Conservation (phyloP, 2,888 invertebrate genomes). For the Sceliomorpha sp. region DNA sequence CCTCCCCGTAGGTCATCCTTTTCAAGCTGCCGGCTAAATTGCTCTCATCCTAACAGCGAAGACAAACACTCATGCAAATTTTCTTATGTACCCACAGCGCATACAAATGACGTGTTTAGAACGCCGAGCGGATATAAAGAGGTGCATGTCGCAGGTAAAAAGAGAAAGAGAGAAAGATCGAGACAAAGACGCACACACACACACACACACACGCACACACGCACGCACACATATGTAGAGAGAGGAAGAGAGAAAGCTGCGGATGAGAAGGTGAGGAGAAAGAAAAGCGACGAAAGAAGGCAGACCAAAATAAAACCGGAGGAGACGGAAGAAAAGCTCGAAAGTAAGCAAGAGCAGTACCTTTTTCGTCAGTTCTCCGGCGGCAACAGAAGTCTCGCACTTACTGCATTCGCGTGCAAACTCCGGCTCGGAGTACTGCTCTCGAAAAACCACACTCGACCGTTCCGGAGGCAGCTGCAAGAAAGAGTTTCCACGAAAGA, state of each 20-base stretch:
- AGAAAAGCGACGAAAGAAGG: conserved; percentile 42
- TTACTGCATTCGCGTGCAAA: conserved; percentile 51
- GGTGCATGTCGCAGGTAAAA: conserved; percentile 27
- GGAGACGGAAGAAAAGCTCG: conserved; percentile 25
- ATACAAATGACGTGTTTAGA: conserved; percentile 72
- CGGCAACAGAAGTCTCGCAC: conserved; percentile 50
- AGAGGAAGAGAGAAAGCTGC: too few relatives aligned
- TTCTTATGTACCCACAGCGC: conserved; percentile 68
- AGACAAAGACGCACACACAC: conserved; percentile 9
- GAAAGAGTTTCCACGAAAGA: conserved; percentile 51
- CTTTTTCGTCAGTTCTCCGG: conserved; percentile 45
- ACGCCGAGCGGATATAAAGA: conserved; percentile 43
- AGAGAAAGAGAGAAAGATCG: conserved; percentile 18
- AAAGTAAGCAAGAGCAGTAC: conserved; percentile 44
- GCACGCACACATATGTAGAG: too few relatives aligned
- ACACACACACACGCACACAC: too few relatives aligned
- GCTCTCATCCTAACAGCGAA: conserved; percentile 59
- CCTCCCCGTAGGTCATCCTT: conserved; percentile 40
- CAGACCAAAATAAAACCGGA: conserved; percentile 34
- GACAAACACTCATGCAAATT: conserved; percentile 71
- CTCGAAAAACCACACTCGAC: conserved; percentile 56
- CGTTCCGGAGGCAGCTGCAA: conserved; percentile 48
- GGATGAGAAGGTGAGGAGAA: too few relatives aligned
- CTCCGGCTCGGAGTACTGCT: conserved; percentile 41
- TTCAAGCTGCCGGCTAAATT: conserved; percentile 51